These are phyloP conservation scores for Coremacera marginata DNA, from an alignment of 2,888 invertebrate genomes.

Conservation along the genomic window DNA sequence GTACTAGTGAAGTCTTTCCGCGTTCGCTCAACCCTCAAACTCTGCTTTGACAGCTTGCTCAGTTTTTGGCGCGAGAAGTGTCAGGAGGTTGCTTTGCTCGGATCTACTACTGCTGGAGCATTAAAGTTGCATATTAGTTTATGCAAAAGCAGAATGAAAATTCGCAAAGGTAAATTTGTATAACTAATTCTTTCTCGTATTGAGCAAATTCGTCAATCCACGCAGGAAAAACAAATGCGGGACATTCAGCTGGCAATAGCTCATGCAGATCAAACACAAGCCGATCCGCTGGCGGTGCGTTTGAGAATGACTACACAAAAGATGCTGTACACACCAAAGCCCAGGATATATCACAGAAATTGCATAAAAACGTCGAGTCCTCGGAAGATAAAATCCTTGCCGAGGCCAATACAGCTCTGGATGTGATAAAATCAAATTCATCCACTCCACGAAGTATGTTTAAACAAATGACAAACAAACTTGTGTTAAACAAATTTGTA, in stretches of 20 bases:
- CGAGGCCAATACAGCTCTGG: slow-evolving; percentile 22
- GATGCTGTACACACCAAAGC: not conserved
- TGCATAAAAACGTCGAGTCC: not conserved
- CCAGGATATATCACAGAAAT: not conserved
- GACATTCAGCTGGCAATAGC: slow-evolving; percentile 3
- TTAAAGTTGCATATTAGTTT: not conserved
- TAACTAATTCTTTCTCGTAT: not conserved
- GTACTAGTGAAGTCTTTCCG: too few species aligned
- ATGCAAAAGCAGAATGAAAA: not conserved
- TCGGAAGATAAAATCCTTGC: not conserved
- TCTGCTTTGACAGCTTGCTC: slow-evolving; percentile 14
- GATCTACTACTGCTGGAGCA: not conserved
- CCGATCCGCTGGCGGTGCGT: not conserved
- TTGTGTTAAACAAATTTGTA: not conserved
- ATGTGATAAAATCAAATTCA: slow-evolving; percentile 35
- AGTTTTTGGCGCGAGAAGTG: slow-evolving; percentile 26
- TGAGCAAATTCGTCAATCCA: not conserved
- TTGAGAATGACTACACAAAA: slow-evolving; percentile 4
- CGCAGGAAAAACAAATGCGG: not conserved
- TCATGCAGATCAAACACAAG: not conserved
- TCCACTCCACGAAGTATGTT: slow-evolving; percentile 54
- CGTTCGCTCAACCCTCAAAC: too few species aligned
- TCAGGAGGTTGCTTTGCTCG: not conserved
- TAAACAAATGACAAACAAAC: not conserved
- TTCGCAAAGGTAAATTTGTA: slow-evolving; percentile 7